Percentiles rank a stretch among this genome's conserved stretches.
These are phyloP conservation scores for Oncorhynchus mykiss DNA, from an alignment of 2,113 vertebrate genomes.

Conservation along the genomic window DNA sequence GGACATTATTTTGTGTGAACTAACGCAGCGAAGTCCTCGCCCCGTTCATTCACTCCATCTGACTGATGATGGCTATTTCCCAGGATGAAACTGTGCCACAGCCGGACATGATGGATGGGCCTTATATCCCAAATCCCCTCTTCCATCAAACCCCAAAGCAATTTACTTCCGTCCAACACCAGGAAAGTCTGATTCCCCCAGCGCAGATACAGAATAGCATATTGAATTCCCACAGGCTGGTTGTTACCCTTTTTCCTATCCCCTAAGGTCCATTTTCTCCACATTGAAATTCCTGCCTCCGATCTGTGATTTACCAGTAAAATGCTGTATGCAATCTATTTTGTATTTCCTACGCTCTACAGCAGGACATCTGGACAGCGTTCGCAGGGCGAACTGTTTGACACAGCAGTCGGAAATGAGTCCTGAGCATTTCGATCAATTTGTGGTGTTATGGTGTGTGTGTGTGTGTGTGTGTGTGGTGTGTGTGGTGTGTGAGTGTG, in stretches of 20 bases:
- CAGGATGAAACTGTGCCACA: conserved; percentile 59
- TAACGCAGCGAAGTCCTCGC: conserved; percentile 49
- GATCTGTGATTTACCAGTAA: conserved; percentile 32
- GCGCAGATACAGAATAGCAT: background rate
- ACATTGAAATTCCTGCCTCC: conserved; percentile 25
- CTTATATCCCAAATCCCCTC: conserved; percentile 61
- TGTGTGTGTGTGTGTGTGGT: no score
- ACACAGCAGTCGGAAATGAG: conserved; percentile 54
- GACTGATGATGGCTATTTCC: conserved; percentile 73
- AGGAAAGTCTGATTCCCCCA: conserved; percentile 35
- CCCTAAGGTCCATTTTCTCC: conserved; percentile 33
- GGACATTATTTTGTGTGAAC: conserved; percentile 63
- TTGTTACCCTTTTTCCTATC: conserved; percentile 10
- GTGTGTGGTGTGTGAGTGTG: conserved; percentile 14
- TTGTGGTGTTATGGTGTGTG: background rate
- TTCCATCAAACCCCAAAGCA: conserved; percentile 54
- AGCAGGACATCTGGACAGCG: conserved; percentile 62
- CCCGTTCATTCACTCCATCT: conserved; percentile 56
- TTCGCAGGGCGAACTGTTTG: conserved; percentile 59
- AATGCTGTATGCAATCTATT: conserved; percentile 19
- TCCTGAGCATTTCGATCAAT: conserved; percentile 38
- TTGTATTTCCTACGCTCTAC: conserved; percentile 44
- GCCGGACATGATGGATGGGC: conserved; percentile 69
- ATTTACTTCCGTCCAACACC: conserved; percentile 56
- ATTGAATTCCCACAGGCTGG: conserved; percentile 2